Conservation (phyloP, 2,113 vertebrate genomes). For the Gnathonemus echidnorhynchus region DNA sequence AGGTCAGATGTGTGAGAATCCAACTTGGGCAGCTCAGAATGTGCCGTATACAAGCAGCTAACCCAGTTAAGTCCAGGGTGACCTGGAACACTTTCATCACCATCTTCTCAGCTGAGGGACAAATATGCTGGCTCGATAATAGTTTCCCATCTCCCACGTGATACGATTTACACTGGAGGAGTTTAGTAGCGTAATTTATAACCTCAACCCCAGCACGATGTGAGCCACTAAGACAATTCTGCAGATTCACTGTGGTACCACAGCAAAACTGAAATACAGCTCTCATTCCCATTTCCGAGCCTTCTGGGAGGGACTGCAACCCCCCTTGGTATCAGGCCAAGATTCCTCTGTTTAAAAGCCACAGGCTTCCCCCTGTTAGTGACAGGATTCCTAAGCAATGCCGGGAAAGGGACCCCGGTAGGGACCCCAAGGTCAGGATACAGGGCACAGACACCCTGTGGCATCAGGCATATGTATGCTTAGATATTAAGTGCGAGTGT, state of each 20-base stretch:
- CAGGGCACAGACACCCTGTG: neutral
- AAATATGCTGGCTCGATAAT: neutral
- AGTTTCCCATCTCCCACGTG: neutral
- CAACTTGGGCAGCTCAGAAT: neutral
- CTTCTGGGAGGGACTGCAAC: neutral
- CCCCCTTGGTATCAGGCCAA: constrained; percentile 1
- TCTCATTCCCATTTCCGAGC: neutral
- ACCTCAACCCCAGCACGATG: neutral
- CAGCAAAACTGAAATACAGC: neutral
- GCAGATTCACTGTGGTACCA: neutral
- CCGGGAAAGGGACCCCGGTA: neutral
- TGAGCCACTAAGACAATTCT: neutral
- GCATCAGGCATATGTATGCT: neutral
- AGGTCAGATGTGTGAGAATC: neutral
- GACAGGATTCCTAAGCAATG: neutral
- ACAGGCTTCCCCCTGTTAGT: neutral
- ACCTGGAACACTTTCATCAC: neutral
- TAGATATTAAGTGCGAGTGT: neutral
- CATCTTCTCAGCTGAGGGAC: neutral
- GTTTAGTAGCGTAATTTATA: neutral
- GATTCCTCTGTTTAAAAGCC: neutral
- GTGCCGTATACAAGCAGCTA: neutral
- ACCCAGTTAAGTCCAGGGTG: neutral
- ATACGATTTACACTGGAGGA: neutral
- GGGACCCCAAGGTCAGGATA: neutral